Conservation (phyloP, 2,113 vertebrate genomes). For the Labrus mixtus region DNA sequence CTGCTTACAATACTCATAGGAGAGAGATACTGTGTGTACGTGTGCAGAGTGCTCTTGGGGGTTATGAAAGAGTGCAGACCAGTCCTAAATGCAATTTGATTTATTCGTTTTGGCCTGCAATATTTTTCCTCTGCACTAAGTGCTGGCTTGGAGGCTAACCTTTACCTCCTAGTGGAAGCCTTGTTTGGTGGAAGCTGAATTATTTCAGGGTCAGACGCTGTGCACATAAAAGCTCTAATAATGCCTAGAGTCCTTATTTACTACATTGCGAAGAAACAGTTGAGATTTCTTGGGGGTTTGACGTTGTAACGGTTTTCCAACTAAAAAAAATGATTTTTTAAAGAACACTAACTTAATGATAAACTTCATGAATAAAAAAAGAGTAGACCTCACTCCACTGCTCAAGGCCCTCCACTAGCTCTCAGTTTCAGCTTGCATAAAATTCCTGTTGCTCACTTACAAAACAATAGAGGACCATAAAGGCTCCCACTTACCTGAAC, state of each 20-base stretch:
- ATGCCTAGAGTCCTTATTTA: slow-evolving; percentile 58
- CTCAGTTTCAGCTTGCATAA: no score
- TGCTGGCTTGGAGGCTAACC: slow-evolving; percentile 62
- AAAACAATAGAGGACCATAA: no score
- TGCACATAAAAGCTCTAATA: slow-evolving; percentile 53
- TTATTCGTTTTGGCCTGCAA: slow-evolving; percentile 52
- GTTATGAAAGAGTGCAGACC: slow-evolving; percentile 45
- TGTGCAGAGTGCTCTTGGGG: slow-evolving; percentile 21
- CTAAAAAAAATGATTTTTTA: neutral
- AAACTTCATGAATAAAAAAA: no score
- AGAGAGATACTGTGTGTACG: slow-evolving; percentile 24
- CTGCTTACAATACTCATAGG: slow-evolving; percentile 27
- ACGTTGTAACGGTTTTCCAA: slow-evolving; percentile 23
- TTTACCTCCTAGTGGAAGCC: slow-evolving; percentile 57
- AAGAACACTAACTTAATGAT: neutral
- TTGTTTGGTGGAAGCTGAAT: slow-evolving; percentile 46
- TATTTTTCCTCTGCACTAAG: slow-evolving; percentile 67
- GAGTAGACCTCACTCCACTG: no score
- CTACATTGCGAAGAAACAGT: slow-evolving; percentile 21
- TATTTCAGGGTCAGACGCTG: slow-evolving; percentile 66
- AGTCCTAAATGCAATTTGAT: slow-evolving; percentile 67
- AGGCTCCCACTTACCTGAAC: no score
- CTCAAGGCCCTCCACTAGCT: no score
- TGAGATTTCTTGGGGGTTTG: slow-evolving; percentile 16
- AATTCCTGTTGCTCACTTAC: no score